These are phyloP conservation scores for Strix uralensis DNA, from an alignment of 2,113 vertebrate species.

Conservation along the genomic window DNA sequence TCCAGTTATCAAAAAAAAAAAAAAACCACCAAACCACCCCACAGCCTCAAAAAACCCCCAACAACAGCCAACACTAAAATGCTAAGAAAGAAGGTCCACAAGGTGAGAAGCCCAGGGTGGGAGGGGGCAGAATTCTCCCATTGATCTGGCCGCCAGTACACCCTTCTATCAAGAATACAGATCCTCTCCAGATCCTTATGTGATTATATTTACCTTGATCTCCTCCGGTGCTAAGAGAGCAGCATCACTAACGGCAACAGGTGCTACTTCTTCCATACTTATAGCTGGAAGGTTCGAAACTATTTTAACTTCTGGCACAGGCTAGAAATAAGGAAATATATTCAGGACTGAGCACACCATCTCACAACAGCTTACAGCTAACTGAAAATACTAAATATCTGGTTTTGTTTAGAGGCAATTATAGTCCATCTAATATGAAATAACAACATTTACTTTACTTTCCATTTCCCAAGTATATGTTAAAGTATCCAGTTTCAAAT, in stretches of 20 bases:
- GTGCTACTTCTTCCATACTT: conserved; percentile 94
- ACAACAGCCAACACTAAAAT: not conserved
- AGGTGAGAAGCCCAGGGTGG: not conserved
- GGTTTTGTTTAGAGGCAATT: not conserved
- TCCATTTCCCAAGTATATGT: not conserved
- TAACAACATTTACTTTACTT: not conserved
- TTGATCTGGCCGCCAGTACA: not conserved
- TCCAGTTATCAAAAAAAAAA: not conserved
- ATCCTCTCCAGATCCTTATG: not conserved
- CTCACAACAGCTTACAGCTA: not conserved
- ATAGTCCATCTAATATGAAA: not conserved
- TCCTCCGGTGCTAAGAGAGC: conserved; percentile 93
- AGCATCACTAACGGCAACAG: conserved; percentile 85
- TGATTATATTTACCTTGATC: conserved; percentile 81
- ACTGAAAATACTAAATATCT: not conserved
- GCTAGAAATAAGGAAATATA: conserved; percentile 68
- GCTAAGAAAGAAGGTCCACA: not conserved
- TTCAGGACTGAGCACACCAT: not conserved
- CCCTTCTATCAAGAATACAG: not conserved
- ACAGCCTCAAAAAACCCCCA: not conserved
- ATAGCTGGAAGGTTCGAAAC: conserved; percentile 93
- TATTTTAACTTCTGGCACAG: conserved; percentile 91
- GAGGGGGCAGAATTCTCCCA: not conserved
- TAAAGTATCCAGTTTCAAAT: not conserved
- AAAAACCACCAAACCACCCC: too few relatives aligned